phyloP scores from a whole-genome alignment of 2,797 vertebrate species.

The Varecia variegata region DNA sequence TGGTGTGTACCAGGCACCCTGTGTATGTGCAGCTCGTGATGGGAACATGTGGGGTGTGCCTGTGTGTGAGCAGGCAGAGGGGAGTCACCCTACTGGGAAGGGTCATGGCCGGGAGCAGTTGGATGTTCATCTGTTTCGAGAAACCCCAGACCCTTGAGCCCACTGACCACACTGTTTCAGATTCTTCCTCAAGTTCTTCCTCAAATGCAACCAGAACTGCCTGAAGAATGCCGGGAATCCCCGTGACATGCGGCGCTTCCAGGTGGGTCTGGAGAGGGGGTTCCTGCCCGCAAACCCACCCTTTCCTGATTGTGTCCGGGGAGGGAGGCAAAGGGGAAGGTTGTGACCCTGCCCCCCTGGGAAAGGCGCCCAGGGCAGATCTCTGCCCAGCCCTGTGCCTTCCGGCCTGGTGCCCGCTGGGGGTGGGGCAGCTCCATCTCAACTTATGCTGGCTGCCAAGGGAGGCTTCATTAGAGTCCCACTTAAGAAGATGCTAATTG shows the following conservation, averaged over 20 bases:
- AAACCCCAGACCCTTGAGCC: conserved; percentile 33
- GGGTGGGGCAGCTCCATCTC: conserved; percentile 74
- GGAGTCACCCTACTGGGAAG: neutral
- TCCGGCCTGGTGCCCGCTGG: conserved; percentile 54
- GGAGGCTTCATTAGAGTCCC: conserved; percentile 84
- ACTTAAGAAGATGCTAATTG: conserved; percentile 87
- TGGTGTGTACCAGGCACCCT: neutral
- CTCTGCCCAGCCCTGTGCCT: conserved; percentile 76
- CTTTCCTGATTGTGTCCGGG: neutral
- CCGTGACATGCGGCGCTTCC: conserved; percentile 95
- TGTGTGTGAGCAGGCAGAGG: neutral
- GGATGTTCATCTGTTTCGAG: conserved; percentile 25
- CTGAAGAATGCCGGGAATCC: conserved; percentile 97
- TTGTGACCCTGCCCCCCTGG: neutral
- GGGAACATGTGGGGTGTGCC: neutral
- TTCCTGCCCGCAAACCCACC: neutral
- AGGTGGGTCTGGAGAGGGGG: conserved; percentile 80
- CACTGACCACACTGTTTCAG: conserved; percentile 62
- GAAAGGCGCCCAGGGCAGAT: conserved; percentile 80
- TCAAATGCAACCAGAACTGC: conserved; percentile 99
- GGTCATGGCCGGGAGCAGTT: neutral
- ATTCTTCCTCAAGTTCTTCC: conserved; percentile 94
- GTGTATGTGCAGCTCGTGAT: neutral
- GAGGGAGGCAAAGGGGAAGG: neutral
- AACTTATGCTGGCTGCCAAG: conserved; percentile 75